phyloP scores from a whole-genome alignment of 1,140 invertebrate species.

The silkworm (Bombyx mori) region DNA sequence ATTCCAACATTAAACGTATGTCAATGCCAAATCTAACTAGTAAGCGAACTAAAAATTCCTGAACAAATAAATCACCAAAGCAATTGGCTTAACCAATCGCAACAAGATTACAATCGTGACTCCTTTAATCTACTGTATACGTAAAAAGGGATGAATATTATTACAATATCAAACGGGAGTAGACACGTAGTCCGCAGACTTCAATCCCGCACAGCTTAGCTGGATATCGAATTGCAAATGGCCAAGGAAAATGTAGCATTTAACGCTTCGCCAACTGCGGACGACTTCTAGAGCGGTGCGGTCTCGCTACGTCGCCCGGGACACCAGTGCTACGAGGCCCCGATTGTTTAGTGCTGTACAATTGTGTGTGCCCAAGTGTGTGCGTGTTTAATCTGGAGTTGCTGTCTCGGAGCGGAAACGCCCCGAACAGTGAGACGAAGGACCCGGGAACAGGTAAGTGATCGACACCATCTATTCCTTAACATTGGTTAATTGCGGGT shows the following conservation, averaged over 20 bases:
- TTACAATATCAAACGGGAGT: conserved; percentile 45
- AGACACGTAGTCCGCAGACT: conserved; percentile 45
- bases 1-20: too few species aligned
- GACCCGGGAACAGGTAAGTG: too few species aligned
- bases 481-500: too few species aligned
- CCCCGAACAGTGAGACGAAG: too few species aligned
- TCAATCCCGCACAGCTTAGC: conserved; percentile 57
- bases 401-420: too few species aligned
- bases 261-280: conserved; percentile 59
- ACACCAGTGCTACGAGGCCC: too few species aligned
- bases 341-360: too few species aligned
- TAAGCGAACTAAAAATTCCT: too few species aligned
- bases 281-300: conserved; percentile 36
- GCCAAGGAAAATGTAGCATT: conserved; percentile 58
- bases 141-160: conserved; percentile 45
- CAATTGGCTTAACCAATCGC: neutral
- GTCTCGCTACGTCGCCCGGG: conserved; percentile 12
- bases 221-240: conserved; percentile 66
- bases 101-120: neutral
- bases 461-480: too few species aligned
- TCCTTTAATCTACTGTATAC: conserved; percentile 26
- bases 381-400: too few species aligned
- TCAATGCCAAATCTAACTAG: too few species aligned
- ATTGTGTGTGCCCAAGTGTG: too few species aligned
- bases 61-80: neutral